Evolutionary conservation across 2,797 vertebrate genomes (phyloP), one percentile per base, ranked within the genome.

Genomic region (Oceanodroma leucorhoa): DNA sequence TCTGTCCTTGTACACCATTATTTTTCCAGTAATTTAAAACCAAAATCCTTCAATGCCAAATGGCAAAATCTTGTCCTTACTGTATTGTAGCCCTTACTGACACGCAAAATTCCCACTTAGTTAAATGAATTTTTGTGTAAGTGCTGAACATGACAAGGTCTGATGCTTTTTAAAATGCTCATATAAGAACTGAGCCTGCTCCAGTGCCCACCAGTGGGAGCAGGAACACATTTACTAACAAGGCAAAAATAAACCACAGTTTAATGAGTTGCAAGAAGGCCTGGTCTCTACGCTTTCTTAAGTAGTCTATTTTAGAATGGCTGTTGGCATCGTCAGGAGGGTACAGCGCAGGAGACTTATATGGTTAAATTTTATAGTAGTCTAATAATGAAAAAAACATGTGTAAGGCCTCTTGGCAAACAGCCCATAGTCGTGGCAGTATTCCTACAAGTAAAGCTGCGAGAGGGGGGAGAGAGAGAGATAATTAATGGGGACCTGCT

Each of bases 331-430:
- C 20, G 41, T 81, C n/a, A 16, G 83, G 81, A 96, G 88, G 61
- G 67, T 92, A 48, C 78, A 78, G 90, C 5, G 0, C 67, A 55
- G 95, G 83, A 97, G 95, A 94, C 91, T 96, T 97, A 80, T 71
- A 96, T 87, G 90, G 97, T 97, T 97, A 97, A 97, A 92, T 96
- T 92, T 95, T 90, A 93, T 94, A 94, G 80, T 84, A 90, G 84
- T 94, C 94, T 97, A 96, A 96, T 93, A 97, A 97, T 92, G 96
- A 97, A 91, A 94, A 85, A 94, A 94, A 36, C 87, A 94, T 87
- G 93, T 97, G 93, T 83, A 88, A 93, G 89, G 79, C 93, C 87
- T 96, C 94, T 95, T 95, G 97, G 95, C 95, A 87, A 87, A 41
- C 41, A 77, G 95, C 94, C 96, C 80, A 30, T 14, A 57, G 50